Evolutionary conservation across 2,888 invertebrate genomes (phyloP).

Genomic region (Mimas tiliae): DNA sequence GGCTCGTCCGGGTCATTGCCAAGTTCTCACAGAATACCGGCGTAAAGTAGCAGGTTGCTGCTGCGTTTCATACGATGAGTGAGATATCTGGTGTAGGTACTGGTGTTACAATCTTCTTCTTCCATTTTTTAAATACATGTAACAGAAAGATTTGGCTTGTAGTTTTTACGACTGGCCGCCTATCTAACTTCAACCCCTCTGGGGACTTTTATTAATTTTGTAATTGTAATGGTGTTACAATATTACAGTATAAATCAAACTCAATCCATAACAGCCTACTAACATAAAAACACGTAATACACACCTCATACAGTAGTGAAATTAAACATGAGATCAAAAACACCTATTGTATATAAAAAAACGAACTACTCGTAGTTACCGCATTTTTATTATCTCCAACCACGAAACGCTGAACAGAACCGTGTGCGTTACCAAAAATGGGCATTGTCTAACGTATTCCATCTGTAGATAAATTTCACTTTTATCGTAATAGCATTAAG

Average conservation of each 20-base stretch:
- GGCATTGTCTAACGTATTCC: constrained; percentile 47
- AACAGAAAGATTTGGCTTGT: too few species aligned
- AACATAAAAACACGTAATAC: neutral
- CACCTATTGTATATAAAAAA: constrained; percentile 13
- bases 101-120: too few species aligned
- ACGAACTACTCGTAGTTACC: neutral
- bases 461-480: constrained; percentile 30
- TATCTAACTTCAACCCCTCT: too few species aligned
- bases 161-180: too few species aligned
- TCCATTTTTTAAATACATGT: too few species aligned
- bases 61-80: too few species aligned
- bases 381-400: constrained; percentile 13
- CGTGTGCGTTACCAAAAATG: constrained; percentile 60
- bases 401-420: constrained; percentile 41
- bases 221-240: neutral
- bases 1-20: too few species aligned
- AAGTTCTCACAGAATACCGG: too few species aligned
- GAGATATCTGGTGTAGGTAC: too few species aligned
- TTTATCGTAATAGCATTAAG: constrained; percentile 34
- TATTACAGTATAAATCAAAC: constrained; percentile 2
- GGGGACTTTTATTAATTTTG: too few species aligned
- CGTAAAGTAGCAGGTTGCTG: too few species aligned
- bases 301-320: neutral
- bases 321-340: constrained; percentile 13
- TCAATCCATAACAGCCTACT: constrained; percentile 2